Evolutionary conservation across 1,140 invertebrate genomes (phyloP).

Genomic region (Psilanteris sp.): DNA sequence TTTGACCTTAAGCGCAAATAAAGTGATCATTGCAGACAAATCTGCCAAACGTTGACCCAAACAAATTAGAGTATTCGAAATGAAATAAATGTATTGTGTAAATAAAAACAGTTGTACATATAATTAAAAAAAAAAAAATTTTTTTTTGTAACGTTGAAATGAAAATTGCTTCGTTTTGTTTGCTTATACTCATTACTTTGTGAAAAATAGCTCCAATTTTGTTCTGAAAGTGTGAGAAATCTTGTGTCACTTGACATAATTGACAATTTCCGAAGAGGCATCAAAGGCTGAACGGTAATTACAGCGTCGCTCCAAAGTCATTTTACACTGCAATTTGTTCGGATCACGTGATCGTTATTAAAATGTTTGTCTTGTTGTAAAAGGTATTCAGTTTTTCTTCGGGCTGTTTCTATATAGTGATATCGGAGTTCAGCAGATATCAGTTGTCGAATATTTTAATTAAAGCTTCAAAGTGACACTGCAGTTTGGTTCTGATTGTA

Average conservation of each 20-base stretch:
- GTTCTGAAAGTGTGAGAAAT: conserved; percentile 33
- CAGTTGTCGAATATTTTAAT: too few species aligned
- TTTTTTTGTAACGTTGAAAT: too few species aligned
- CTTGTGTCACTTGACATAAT: conserved; percentile 29
- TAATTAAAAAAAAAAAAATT: too few species aligned
- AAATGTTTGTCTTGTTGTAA: conserved; percentile 17
- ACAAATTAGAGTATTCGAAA: too few species aligned
- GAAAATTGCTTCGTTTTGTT: background rate
- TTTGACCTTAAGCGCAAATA: conserved; percentile 5
- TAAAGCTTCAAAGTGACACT: too few species aligned
- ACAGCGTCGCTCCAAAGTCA: conserved; percentile 31
- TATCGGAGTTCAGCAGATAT: too few species aligned
- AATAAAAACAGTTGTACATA: too few species aligned
- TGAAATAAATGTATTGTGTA: too few species aligned
- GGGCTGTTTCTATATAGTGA: too few species aligned
- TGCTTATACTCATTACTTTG: background rate
- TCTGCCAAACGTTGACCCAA: too few species aligned
- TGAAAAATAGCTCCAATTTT: conserved; percentile 21
- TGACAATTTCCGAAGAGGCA: conserved; percentile 32
- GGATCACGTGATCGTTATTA: conserved; percentile 49
- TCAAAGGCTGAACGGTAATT: conserved; percentile 43
- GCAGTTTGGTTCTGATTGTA: too few species aligned
- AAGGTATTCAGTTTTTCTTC: conserved; percentile 3
- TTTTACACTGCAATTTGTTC: conserved; percentile 34
- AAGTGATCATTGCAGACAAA: too few species aligned